Conservation (phyloP, 2,113 vertebrate genomes). For the Clarias batrachus region DNA sequence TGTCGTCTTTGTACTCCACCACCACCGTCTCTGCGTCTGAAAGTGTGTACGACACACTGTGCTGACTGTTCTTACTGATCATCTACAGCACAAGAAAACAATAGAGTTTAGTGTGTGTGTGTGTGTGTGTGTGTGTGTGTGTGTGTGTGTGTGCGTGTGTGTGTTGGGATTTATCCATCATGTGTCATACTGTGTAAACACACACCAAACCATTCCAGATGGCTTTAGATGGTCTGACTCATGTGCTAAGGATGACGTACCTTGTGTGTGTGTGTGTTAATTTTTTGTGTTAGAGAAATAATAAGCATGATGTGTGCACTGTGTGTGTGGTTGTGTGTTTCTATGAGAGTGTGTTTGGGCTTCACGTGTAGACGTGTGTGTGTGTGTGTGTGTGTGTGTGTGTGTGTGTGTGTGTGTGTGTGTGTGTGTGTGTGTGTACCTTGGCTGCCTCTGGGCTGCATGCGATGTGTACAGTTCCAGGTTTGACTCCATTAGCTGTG, state of each 20-base stretch:
- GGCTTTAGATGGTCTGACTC: conserved; percentile 14
- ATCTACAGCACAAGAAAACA: conserved; percentile 69
- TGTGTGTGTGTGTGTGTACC: conserved; percentile 65
- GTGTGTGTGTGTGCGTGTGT: conserved; percentile 9
- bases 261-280: neutral
- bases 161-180: conserved; percentile 18
- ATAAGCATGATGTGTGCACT: neutral
- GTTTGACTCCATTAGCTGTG: conserved; percentile 91
- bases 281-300: neutral
- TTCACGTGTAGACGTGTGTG: neutral
- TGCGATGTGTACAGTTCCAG: conserved; percentile 87
- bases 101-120: neutral
- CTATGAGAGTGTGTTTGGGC: neutral
- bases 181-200: conserved; percentile 62
- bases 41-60: conserved; percentile 92
- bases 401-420: conserved; percentile 32
- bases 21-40: conserved; percentile 91
- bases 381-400: neutral
- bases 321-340: neutral
- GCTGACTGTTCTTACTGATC: conserved; percentile 92
- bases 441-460: conserved; percentile 91
- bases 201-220: conserved; percentile 57
- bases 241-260: neutral
- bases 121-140: conserved; percentile 5
- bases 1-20: conserved; percentile 93